Percentiles rank a stretch among this genome's conserved stretches.
Evolutionary conservation across 2,797 vertebrate species (phyloP).

Genomic region (Pogoniulus pusillus): DNA sequence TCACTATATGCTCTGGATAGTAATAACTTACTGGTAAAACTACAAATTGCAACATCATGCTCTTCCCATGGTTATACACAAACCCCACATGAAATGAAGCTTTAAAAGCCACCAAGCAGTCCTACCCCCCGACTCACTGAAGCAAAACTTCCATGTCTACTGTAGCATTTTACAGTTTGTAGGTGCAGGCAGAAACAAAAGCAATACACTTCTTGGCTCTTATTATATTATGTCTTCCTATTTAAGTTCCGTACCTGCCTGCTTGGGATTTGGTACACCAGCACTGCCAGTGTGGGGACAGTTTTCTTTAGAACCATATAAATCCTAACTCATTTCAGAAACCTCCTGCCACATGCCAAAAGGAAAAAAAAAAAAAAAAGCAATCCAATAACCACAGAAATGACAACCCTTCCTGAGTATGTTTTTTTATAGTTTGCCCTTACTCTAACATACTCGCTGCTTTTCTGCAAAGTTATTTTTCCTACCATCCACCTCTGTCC

Average conservation of each 20-base stretch:
- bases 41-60: background rate
- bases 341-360: background rate
- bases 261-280: background rate
- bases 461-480: background rate
- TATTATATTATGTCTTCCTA: background rate
- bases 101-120: background rate
- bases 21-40: background rate
- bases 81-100: background rate
- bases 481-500: background rate
- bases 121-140: background rate
- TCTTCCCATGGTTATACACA: background rate
- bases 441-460: background rate
- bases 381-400: background rate
- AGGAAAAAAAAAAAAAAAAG: background rate
- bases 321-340: background rate
- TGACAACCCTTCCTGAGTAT: rapidly evolving
- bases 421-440: background rate
- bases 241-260: background rate
- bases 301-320: background rate
- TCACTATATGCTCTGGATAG: background rate
- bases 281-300: background rate
- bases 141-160: background rate
- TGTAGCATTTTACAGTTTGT: background rate
- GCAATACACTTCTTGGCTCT: background rate
- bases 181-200: background rate